These are phyloP conservation scores for Syngnathus floridae DNA, from an alignment of 2,113 vertebrate species.

Conservation along the genomic window DNA sequence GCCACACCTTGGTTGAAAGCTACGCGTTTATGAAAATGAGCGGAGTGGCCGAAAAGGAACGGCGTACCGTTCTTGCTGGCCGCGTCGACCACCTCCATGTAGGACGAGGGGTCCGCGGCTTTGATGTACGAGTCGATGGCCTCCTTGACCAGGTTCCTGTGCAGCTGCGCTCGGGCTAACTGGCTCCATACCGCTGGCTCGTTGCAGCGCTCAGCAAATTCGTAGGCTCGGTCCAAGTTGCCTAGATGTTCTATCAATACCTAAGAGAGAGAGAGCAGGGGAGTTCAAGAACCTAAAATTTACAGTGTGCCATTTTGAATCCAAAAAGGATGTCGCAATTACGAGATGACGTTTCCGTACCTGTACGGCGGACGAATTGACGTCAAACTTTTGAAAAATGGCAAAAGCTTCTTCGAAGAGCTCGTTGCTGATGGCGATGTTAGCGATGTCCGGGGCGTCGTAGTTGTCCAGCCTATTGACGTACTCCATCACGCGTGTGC, in stretches of 20 bases:
- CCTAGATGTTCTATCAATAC: constrained; percentile 87
- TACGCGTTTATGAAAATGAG: neutral
- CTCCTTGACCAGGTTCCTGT: constrained; percentile 85
- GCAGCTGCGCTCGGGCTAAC: constrained; percentile 81
- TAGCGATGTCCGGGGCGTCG: constrained; percentile 86
- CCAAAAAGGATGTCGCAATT: neutral
- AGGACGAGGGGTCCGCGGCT: constrained; percentile 81
- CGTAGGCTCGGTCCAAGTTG: constrained; percentile 84
- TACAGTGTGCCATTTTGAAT: no score
- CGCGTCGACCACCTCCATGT: constrained; percentile 84
- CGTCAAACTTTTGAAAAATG: constrained; percentile 90
- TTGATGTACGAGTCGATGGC: constrained; percentile 88
- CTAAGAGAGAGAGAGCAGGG: constrained; percentile 44
- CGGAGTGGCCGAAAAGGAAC: constrained; percentile 8
- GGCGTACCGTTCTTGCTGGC: constrained; percentile 80
- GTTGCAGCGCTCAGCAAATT: constrained; percentile 84
- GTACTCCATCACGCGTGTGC: constrained; percentile 88
- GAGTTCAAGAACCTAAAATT: neutral
- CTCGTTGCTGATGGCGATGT: constrained; percentile 85
- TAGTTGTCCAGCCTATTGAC: constrained; percentile 87
- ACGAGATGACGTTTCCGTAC: constrained; percentile 44
- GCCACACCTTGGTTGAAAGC: neutral
- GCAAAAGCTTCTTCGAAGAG: constrained; percentile 90
- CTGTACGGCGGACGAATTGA: constrained; percentile 87
- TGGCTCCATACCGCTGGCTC: constrained; percentile 88